Base-by-base conservation (phyloP, 2,888 invertebrate genomes). In the Laspeyria flexula region DNA sequence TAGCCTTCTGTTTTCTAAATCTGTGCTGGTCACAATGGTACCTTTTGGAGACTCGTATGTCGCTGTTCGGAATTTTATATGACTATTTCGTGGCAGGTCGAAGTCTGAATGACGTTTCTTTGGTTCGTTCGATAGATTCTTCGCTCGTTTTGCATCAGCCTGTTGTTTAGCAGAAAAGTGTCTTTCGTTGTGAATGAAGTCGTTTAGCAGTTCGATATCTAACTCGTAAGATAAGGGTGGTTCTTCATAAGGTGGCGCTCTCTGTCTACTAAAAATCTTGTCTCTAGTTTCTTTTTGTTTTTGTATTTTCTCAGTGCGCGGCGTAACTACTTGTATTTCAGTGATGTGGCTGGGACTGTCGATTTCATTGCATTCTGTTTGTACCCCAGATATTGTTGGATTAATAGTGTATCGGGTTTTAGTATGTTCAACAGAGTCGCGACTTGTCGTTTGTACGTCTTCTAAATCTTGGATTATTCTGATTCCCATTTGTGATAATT, bases 321-420 rank as follows among this genome's bases (percentile, higher is more conserved):
- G 93, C 11, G 94, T 93, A 1, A 94, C 85, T 0, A 96, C 96
- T 83, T 96, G 95, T 50, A 96, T 96, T 85, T 96, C 96, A 31
- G 96, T 96, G 25, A 96, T 93, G 73, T 95, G 96, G 18, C 93
- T 83, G 29, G 76, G 75, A 23, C 65, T 54, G 50, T 79, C 75
- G 11, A 79, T 73, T 49, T 78, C 67, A 70, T 75, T 79, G 12
- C 68, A 63, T 37, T 77, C 77, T 60, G 88, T 91, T 60, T 90
- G 85, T 33, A 84, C 78, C 31, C 89, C 81, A 38, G 90, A 82
- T 31, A 93, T 88, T n/a, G 79, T 74, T 18, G 85, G 86, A 49
- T 92, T 88, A 5, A 93, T 88, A 0, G 91, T 81, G 52, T 92
- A 90, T 67, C 85, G 83, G 0, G 91, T 91, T 79, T 90, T 91